Base-by-base conservation (phyloP, 2,113 vertebrate genomes). In the Epinephelus lanceolatus region DNA sequence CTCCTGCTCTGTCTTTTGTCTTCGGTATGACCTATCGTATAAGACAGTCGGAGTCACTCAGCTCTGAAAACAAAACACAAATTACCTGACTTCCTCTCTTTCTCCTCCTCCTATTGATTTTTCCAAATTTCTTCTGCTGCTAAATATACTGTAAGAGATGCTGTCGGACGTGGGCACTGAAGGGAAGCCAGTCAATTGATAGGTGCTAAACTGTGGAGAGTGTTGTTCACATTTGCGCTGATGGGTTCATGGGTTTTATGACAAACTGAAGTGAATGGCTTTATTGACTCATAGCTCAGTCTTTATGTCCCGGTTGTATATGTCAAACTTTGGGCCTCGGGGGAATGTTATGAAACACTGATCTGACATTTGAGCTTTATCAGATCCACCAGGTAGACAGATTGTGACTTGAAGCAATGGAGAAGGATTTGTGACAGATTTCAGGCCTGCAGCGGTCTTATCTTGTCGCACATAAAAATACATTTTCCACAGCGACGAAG, bases 101-200 rank as follows among this genome's bases (percentile, higher is more conserved):
- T 76, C 76, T 79, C 76, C 60, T 3, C 30, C 65, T 73, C 15
- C 52, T 79, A 91, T 91, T 73, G 88, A 89, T 93, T 92, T 93
- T 88, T 85, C 86, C 79, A 72, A 89, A 83, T 84, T 78, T 74
- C 74, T 82, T 59, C 63, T 83, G 81, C 65, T 80, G 80, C 84
- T 89, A 90, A 91, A 90, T 89, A 80, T 90, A 86, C 61, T 40
- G 63, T 81, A 69, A 84, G 80, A 67, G 84, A 90, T 78, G 71
- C 59, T 71, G 27, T 61, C 57, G 78, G 80, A 84, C 17, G 18
- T 33, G 65, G 76, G 66, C 60, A 40, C 52, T 55, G 81, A 71
- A 25, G 63, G 33, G 56, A 76, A 84, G 74, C 33, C 5, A 17
- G 72, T 52, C 53, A 71, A 80, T 3, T 84, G 83, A 86, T 80